Conservation (phyloP, 1,140 invertebrate species). For the Lamellibrachia luymesi region DNA sequence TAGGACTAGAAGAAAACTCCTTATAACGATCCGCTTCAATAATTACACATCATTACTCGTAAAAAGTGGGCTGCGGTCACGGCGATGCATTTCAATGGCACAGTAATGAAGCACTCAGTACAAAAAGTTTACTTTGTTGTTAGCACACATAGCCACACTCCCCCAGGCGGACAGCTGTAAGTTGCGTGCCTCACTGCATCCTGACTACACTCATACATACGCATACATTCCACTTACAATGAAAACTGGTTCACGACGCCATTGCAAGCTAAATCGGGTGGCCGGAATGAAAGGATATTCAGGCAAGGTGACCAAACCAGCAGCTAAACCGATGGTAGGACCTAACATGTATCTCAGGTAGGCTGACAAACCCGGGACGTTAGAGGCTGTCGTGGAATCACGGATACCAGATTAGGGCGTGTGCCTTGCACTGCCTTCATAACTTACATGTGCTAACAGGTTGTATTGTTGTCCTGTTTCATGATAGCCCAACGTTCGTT, state of each 20-base stretch:
- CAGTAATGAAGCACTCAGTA: background rate
- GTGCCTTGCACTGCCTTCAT: too few species aligned
- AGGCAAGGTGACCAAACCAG: background rate
- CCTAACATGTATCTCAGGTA: too few species aligned
- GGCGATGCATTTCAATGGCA: background rate
- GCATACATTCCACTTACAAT: background rate
- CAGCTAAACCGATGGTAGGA: too few species aligned
- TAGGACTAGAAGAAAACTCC: background rate
- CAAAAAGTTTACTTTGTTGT: background rate
- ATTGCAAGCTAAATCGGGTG: background rate
- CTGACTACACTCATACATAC: background rate
- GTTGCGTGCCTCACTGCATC: background rate
- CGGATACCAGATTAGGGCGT: too few species aligned
- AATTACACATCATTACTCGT: background rate
- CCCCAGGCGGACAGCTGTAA: background rate
- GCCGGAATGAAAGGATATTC: background rate
- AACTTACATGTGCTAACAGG: too few species aligned
- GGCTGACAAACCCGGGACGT: too few species aligned
- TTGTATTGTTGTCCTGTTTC: too few species aligned
- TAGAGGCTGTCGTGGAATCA: too few species aligned
- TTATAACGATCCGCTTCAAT: background rate
- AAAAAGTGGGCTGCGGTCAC: background rate
- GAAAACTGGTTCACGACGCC: background rate
- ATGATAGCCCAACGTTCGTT: too few species aligned
- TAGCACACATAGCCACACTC: background rate